Conservation (phyloP, 2,888 invertebrate genomes). For the Tinea semifulvella region DNA sequence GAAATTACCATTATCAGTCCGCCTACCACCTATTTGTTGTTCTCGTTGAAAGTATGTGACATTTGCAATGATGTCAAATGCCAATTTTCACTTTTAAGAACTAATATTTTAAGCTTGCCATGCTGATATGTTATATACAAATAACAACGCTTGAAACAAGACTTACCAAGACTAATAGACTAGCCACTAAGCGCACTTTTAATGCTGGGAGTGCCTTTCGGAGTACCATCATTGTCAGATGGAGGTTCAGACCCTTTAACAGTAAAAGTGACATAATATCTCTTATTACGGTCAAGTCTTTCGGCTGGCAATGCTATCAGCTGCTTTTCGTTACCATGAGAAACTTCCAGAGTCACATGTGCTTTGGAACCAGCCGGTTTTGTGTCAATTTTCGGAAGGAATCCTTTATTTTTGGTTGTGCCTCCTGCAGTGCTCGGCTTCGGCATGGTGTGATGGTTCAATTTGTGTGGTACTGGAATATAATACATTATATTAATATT, state of each 20-base stretch:
- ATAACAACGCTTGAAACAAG: too few species aligned
- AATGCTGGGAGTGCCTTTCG: slow-evolving; percentile 49
- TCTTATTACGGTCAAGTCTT: slow-evolving; percentile 85
- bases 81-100: too few species aligned
- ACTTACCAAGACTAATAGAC: too few species aligned
- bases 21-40: too few species aligned
- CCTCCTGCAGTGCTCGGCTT: slow-evolving; percentile 70
- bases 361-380: slow-evolving; percentile 46
- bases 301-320: slow-evolving; percentile 89
- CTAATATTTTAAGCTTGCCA: too few species aligned
- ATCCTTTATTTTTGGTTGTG: slow-evolving; percentile 57
- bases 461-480: slow-evolving; percentile 74
- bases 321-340: slow-evolving; percentile 85
- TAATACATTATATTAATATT: neutral
- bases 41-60: too few species aligned
- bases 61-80: too few species aligned
- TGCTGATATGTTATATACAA: too few species aligned
- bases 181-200: slow-evolving; percentile 43
- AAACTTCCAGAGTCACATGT: slow-evolving; percentile 80
- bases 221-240: slow-evolving; percentile 58
- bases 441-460: slow-evolving; percentile 83
- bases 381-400: slow-evolving; percentile 74
- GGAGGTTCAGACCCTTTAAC: slow-evolving; percentile 77
- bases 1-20: too few species aligned
- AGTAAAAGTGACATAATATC: slow-evolving; percentile 93